Percentiles rank a stretch among this genome's conserved stretches.
phyloP scores from a whole-genome alignment of 2,888 invertebrate genomes.

The Ommatoiulus sabulosus region DNA sequence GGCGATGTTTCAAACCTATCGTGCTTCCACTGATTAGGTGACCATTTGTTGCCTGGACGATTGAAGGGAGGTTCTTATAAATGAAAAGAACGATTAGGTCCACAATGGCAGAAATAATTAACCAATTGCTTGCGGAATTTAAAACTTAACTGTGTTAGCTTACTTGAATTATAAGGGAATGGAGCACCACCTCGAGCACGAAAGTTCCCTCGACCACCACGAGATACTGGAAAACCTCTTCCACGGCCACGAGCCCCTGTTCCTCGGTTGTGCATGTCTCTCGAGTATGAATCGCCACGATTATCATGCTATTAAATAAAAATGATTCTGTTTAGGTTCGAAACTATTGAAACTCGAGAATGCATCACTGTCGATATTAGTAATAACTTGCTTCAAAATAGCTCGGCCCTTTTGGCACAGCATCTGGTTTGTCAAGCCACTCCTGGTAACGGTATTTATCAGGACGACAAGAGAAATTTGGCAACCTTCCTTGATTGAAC shows the following conservation, averaged over 20 bases:
- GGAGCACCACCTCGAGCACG: slow-evolving; percentile 36
- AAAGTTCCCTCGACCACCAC: slow-evolving; percentile 51
- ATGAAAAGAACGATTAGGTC: slow-evolving; percentile 13
- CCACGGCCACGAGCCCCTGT: slow-evolving; percentile 29
- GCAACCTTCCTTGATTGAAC: slow-evolving; percentile 55
- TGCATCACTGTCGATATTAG: neutral
- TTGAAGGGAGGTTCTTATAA: neutral
- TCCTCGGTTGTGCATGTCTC: slow-evolving; percentile 42
- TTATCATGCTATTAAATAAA: slow-evolving; percentile 50
- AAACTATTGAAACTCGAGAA: neutral
- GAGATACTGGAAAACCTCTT: neutral
- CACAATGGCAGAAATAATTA: neutral
- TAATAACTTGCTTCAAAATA: slow-evolving; percentile 64
- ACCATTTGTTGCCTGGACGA: slow-evolving; percentile 59
- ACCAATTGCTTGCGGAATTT: too few relatives aligned
- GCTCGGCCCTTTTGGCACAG: slow-evolving; percentile 64
- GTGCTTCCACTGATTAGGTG: slow-evolving; percentile 62
- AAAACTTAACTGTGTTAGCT: too few relatives aligned
- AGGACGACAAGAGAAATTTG: slow-evolving; percentile 61
- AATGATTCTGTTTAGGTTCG: neutral
- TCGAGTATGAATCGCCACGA: slow-evolving; percentile 29
- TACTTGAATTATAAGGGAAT: slow-evolving; percentile 45
- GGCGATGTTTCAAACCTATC: slow-evolving; percentile 61
- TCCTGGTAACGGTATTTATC: slow-evolving; percentile 64
- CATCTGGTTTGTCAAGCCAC: slow-evolving; percentile 64